Evolutionary conservation across 35 echinoderm and acorn worm species (phyloP), one percentile per base, ranked within the genome.

Genomic region (Apostichopus parvimensis): DNA sequence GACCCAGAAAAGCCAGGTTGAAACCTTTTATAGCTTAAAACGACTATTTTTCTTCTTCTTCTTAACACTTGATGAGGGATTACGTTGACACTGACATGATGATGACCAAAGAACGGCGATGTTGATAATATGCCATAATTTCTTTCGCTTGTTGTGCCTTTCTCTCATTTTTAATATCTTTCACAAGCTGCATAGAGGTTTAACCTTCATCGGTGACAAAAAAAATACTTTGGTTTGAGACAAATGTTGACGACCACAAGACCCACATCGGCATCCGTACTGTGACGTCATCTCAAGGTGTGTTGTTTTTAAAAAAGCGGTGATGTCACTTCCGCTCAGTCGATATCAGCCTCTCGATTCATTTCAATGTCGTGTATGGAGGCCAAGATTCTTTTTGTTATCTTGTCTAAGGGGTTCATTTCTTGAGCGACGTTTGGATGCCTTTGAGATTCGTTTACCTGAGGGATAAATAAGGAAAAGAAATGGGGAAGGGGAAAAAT

Each of bases 251-350:
- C 20, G 17, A 75, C 17, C 71, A 75, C 71, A 75, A 75, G 71
- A 75, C 71, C 71, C 71, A 75, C n/a, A 75, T 13, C 71, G 17
- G 71, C 71, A 75, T 75, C 71, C 71, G 71, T 75, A 75, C 15
- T 75, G n/a, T 75, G 71, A 22, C 71, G 71, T 75, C 71, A 18
- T 75, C 71, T n/a, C 71, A 75, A 75, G 71, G 71, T 75, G 34
- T 4, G 71, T n/a, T 14, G 71, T 75, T n/a, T 9, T 61, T 75
- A 75, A 75, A 1, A 14, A 12, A 61, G 5, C 71, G 15, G 17
- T 75, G 71, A 75, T 22, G 71, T n/a, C 71, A 75, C 20, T 18
- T 75, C 71, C 71, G 71, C 17, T 75, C 71, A 75, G 15, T 75
- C 71, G 18, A 75, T 75, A 6, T 75, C 71, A 75, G 71, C 14